These are phyloP conservation scores for Ditylenchus weischeri DNA, from an alignment of 2,888 invertebrate species.

Conservation along the genomic window DNA sequence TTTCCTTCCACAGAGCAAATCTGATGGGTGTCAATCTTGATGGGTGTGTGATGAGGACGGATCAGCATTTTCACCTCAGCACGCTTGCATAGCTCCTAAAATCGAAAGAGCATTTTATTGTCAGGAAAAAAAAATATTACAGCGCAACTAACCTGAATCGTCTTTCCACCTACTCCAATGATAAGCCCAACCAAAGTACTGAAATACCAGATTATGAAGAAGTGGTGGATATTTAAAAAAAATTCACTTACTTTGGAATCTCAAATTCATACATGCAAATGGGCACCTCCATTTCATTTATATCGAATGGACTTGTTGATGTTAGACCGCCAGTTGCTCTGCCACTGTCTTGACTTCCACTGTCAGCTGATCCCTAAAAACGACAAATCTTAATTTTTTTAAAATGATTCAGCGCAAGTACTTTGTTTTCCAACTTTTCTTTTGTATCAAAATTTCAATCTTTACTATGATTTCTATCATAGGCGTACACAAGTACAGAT, in stretches of 20 bases:
- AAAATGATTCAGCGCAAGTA: too few relatives aligned
- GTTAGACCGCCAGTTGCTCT: constrained; percentile 52
- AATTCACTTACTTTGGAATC: constrained; percentile 46
- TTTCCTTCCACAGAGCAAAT: constrained; percentile 58
- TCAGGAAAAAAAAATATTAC: too few relatives aligned
- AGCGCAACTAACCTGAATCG: constrained; percentile 45
- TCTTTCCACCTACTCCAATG: constrained; percentile 58
- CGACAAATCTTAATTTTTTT: too few relatives aligned
- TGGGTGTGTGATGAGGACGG: constrained; percentile 52
- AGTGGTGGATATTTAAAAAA: too few relatives aligned
- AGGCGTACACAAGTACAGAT: too few relatives aligned
- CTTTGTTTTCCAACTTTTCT: too few relatives aligned
- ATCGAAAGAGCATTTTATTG: background rate
- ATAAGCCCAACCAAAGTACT: constrained; percentile 56
- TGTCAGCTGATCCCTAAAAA: constrained; percentile 43
- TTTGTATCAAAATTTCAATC: too few relatives aligned
- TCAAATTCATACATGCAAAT: constrained; percentile 57
- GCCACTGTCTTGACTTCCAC: constrained; percentile 56
- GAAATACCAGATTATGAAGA: too few relatives aligned
- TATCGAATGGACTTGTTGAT: constrained; percentile 36
- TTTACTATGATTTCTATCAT: too few relatives aligned
- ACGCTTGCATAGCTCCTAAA: constrained; percentile 53
- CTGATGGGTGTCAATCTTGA: constrained; percentile 53
- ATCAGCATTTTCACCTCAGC: constrained; percentile 56
- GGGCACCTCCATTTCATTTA: constrained; percentile 13